A percentile compares a stretch with the other conserved stretches of the same genome.
Conservation (phyloP, 2,797 vertebrate genomes). For the Phalanger gymnotis region DNA sequence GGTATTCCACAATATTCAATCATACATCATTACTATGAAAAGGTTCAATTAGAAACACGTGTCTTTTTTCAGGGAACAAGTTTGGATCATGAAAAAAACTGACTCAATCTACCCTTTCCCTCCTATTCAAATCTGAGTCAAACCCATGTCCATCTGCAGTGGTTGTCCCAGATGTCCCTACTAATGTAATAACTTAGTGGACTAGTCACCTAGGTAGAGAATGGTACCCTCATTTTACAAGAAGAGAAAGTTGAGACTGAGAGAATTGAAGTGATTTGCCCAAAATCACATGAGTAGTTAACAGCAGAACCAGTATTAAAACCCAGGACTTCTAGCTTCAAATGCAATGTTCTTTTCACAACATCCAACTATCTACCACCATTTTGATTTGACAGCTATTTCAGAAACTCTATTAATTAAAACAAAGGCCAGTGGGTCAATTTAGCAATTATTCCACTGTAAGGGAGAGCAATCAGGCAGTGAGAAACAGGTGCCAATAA, state of each 20-base stretch:
- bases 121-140: neutral
- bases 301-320: neutral
- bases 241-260: neutral
- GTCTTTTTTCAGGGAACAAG: neutral
- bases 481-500: conserved; percentile 7
- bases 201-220: neutral
- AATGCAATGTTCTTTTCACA: neutral
- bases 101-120: neutral
- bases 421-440: neutral
- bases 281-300: neutral
- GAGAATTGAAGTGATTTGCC: neutral
- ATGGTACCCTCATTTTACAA: neutral
- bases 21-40: neutral
- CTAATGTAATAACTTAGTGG: neutral
- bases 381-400: conserved; percentile 45
- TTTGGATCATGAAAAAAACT: neutral
- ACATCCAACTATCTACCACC: neutral
- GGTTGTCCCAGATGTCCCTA: neutral
- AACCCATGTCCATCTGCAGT: neutral
- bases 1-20: neutral
- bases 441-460: conserved; percentile 6
- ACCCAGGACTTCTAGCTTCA: neutral
- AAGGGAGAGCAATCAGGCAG: conserved; percentile 46
- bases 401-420: conserved; percentile 61
- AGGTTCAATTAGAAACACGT: neutral